Conservation (phyloP, 1,140 invertebrate genomes). For the Hyposmocoma kahamanoa region DNA sequence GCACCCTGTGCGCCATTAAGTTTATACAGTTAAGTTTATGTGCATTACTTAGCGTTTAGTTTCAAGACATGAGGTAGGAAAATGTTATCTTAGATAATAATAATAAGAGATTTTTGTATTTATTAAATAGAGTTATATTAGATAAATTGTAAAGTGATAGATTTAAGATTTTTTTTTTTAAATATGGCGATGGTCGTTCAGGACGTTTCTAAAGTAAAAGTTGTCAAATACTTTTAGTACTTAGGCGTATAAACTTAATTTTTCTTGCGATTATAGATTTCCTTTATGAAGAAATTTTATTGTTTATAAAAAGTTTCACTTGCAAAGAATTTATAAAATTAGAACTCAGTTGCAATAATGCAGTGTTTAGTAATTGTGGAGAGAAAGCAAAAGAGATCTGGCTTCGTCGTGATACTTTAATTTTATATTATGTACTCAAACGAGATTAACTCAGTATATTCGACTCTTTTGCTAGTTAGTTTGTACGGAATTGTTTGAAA, state of each 20-base stretch:
- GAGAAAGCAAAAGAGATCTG: slow-evolving; percentile 48
- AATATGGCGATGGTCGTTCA: slow-evolving; percentile 68
- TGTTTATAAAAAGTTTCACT: no score
- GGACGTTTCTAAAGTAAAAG: slow-evolving; percentile 41
- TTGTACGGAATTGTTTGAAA: slow-evolving; percentile 28
- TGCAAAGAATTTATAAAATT: neutral
- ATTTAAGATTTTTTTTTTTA: slow-evolving; percentile 61
- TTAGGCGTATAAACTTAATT: slow-evolving; percentile 60
- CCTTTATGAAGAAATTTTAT: slow-evolving; percentile 10
- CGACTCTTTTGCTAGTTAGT: slow-evolving; percentile 39
- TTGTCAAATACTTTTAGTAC: slow-evolving; percentile 56
- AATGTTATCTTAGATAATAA: slow-evolving; percentile 67
- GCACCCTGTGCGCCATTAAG: slow-evolving; percentile 21
- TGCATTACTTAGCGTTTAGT: slow-evolving; percentile 66
- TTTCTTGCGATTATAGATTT: slow-evolving; percentile 39
- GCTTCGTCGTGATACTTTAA: slow-evolving; percentile 49
- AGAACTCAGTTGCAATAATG: neutral
- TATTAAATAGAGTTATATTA: slow-evolving; percentile 73
- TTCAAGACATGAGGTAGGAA: slow-evolving; percentile 65
- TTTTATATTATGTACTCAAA: slow-evolving; percentile 56
- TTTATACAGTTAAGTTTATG: slow-evolving; percentile 47
- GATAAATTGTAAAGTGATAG: slow-evolving; percentile 70
- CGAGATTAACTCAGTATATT: slow-evolving; percentile 57
- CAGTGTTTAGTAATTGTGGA: slow-evolving; percentile 13
- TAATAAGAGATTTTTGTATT: slow-evolving; percentile 72